Base-by-base conservation (phyloP, 2,797 vertebrate genomes). In the Coregonus suidteri region DNA sequence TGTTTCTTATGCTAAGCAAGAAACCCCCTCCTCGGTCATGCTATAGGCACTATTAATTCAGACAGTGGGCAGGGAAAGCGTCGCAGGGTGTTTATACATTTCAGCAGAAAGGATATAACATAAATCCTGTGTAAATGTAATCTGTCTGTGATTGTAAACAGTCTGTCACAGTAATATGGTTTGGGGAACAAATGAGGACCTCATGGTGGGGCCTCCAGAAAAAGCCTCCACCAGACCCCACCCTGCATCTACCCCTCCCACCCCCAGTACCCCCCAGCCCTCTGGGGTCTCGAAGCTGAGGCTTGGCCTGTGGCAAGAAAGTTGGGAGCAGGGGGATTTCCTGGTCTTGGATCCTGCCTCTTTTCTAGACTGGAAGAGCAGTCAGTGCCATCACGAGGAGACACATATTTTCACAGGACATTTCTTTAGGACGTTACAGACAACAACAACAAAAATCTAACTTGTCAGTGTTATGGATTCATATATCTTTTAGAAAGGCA, bases 151-250 rank as follows among this genome's bases (percentile, higher is more conserved):
- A 89, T 84, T 88, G 90, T 93, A 94, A 93, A 94, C 93, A 94
- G 82, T 83, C 88, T 93, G 93, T 94, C 92, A 89, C 84, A 86
- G 86, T 92, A 94, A n/a, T n/a, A 94, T 94, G 91, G 91, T 86
- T 89, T 76, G 73, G 11, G 83, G 83, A 91, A 93, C 88, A 93
- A 94, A 94, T 89, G 90, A 93, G 84, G 88, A 91, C 88, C 88
- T 89, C 84, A 87, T 90, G 87, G 86, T 11, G 65, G 79, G 85
- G 83, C 84, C 88, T 82, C 82, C 77, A 84, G 81, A 83, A 82
- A 85, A 84, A 85, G 71, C 79, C 77, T 30, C 14, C 13, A 16
- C 53, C 31, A 6, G 15, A 15, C n/a, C 3, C 15, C 37, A 59
- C 65, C 59, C 56, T 9, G 75, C 30, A 82, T 77, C 78, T 73